A percentile compares a stretch with the other conserved stretches of the same genome.
phyloP scores from a whole-genome alignment of 2,797 vertebrate genomes.

The Acrossocheilus wenchowensis region DNA sequence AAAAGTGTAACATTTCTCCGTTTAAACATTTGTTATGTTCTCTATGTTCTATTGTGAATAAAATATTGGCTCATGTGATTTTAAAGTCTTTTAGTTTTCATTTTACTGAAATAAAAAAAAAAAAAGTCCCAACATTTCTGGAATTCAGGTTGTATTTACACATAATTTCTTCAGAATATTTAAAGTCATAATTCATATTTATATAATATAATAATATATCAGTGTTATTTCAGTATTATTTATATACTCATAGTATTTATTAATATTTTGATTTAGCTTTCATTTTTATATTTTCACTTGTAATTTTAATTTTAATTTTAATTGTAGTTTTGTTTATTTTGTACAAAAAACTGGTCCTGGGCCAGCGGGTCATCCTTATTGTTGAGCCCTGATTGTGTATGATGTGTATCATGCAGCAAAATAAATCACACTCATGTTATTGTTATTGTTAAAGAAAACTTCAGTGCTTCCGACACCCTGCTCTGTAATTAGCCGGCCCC shows the following conservation, averaged over 20 bases:
- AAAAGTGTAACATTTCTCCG: too few species aligned
- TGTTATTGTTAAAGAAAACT: conserved; percentile 49
- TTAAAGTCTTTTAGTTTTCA: too few species aligned
- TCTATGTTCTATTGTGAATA: too few species aligned
- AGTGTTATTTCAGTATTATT: background rate
- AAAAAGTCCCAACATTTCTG: too few species aligned
- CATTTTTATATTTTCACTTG: background rate
- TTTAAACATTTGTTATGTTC: too few species aligned
- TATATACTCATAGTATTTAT: background rate
- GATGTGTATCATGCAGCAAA: background rate
- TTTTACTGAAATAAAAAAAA: too few species aligned
- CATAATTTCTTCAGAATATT: background rate
- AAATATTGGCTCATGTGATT: too few species aligned
- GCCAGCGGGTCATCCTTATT: background rate
- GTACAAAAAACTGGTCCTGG: background rate
- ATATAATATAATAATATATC: background rate
- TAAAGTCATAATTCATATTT: background rate
- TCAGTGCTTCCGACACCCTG: conserved; percentile 12
- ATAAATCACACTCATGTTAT: conserved; percentile 29
- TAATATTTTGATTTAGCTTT: background rate
- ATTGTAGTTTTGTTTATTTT: background rate
- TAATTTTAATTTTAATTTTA: background rate
- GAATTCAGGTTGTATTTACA: too few species aligned
- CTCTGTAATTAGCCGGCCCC: conserved; percentile 54
- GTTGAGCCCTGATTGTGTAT: background rate